Conservation (phyloP, 2,797 vertebrate species). For the Pseudochirops cupreus region DNA sequence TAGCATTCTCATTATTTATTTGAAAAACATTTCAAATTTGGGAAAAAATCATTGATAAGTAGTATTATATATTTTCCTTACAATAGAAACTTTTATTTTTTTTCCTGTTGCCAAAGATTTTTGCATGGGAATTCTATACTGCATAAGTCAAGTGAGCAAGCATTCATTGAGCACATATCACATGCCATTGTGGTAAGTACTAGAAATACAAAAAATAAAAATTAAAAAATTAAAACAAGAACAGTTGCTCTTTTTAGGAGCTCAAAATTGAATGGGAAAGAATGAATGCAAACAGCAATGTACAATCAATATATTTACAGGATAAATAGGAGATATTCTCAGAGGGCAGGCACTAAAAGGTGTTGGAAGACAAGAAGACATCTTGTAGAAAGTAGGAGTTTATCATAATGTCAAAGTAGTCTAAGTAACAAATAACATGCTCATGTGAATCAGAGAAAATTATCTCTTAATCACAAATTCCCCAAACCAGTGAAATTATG, state of each 20-base stretch:
- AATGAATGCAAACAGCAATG: background rate
- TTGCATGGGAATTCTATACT: background rate
- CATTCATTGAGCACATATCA: background rate
- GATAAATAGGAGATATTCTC: background rate
- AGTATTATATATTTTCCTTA: background rate
- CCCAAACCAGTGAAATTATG: background rate
- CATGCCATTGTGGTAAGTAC: background rate
- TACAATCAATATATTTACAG: background rate
- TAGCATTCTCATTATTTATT: slow-evolving; percentile 10
- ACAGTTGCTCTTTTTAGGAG: background rate
- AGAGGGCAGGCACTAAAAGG: background rate
- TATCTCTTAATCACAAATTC: background rate
- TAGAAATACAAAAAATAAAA: background rate
- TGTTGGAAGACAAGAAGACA: background rate
- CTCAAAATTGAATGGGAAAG: background rate
- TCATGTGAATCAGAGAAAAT: background rate
- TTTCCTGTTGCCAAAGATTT: background rate
- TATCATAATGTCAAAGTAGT: background rate
- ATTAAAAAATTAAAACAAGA: no score
- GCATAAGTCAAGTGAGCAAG: background rate
- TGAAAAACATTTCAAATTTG: slow-evolving; percentile 36
- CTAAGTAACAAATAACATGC: no score
- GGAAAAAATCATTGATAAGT: background rate
- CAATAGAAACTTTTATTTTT: background rate
- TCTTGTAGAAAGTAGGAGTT: background rate